Evolutionary conservation across 2,113 vertebrate species (phyloP), one percentile per base, ranked within the genome.

Genomic region (Antechinus stuartii): DNA sequence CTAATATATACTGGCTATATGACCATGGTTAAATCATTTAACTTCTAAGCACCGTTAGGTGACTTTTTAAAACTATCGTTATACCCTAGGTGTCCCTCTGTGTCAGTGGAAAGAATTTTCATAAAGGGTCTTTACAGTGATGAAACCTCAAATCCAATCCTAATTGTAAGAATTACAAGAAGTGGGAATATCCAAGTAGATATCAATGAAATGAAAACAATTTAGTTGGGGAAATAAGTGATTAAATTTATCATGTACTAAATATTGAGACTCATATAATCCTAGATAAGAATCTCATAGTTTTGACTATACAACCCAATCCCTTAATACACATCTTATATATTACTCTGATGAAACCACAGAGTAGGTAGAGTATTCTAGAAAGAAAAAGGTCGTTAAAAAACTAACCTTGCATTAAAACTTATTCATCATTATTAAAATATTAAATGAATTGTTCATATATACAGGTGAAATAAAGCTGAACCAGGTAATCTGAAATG

Each of bases 311-410:
- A n/a, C 30, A 84, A 84, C 68, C 68, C 68, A 42, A 42, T 42
- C 4, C 7, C 8, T 84, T 42, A 84, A 42, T 8, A 42, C 16
- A 42, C 3, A 84, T 42, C 68, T 42, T 84, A 84, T 42, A 84
- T 10, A 0, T n/a, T 0, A 14, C 23, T 7, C 10, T 47, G 2
- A 0, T 0, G n/a, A 35, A 2, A 3, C 54, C 89, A 35, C 0
- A 3, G 9, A 46, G 1, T 10, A 10, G 22, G 23, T 23, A 30
- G 19, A 50, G 0, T 0, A 0, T 54, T 14, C 0, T n/a, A 1
- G 84, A 16, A 12, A 55, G 11, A 30, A 52, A 54, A 27, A 3
- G 16, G 10, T 6, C n/a, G 25, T 90, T 7, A 47, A 27, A 6
- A 10, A 52, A 22, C 42, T 8, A 14, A 27, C 14, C 11, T 76